Evolutionary conservation across 1,140 invertebrate species (phyloP).

Genomic region (Caenorhabditis briggsae): DNA sequence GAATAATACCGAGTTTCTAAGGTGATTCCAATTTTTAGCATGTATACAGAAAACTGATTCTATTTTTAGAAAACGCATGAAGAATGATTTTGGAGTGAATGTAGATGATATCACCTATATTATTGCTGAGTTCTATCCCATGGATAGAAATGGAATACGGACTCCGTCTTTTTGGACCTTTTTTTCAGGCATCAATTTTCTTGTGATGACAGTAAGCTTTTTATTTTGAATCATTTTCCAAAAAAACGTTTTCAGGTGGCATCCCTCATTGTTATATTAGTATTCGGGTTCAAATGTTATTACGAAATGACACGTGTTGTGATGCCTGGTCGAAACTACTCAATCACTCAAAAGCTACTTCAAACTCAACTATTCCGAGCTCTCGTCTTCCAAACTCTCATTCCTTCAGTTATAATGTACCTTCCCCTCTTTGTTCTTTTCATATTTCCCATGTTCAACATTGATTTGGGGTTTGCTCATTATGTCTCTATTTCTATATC

Average conservation of each 20-base stretch:
- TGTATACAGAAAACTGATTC: background rate
- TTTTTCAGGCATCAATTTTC: slow-evolving; percentile 7
- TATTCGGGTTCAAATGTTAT: slow-evolving; percentile 21
- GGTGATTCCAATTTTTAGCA: background rate
- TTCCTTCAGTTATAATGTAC: slow-evolving; percentile 2
- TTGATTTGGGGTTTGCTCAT: slow-evolving; percentile 21
- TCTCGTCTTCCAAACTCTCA: slow-evolving; percentile 37
- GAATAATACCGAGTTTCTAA: slow-evolving; percentile 6
- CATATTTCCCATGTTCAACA: slow-evolving; percentile 16
- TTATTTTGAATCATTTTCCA: background rate
- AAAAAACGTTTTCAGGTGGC: background rate
- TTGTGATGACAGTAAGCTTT: slow-evolving; percentile 1
- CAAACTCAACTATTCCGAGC: slow-evolving; percentile 33
- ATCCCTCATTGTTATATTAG: background rate
- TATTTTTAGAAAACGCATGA: background rate
- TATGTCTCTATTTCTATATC: slow-evolving; percentile 19
- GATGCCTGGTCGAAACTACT: background rate
- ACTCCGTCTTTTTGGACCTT: background rate
- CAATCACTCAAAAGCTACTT: slow-evolving; percentile 19
- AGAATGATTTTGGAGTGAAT: background rate
- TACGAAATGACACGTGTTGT: slow-evolving; percentile 19
- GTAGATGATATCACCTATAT: slow-evolving; percentile 14
- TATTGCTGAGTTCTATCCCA: slow-evolving; percentile 3
- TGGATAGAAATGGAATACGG: background rate
- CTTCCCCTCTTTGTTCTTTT: slow-evolving; percentile 2